Evolutionary conservation across 2,888 invertebrate species (phyloP).

Genomic region (Allygus modestus): DNA sequence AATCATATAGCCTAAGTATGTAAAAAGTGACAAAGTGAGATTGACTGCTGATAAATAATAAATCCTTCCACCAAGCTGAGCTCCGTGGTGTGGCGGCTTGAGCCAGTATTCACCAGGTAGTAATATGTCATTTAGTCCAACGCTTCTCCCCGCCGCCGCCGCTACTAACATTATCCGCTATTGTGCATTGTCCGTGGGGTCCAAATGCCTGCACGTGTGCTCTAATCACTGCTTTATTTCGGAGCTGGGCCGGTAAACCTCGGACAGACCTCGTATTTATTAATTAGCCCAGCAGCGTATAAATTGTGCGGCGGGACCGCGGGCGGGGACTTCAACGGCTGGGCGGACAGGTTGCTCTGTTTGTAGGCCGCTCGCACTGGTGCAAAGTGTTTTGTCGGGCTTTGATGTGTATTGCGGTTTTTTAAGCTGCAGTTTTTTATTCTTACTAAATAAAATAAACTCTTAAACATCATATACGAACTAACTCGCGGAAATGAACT

Average conservation of each 20-base stretch:
- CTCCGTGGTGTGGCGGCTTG: neutral
- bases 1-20: no score
- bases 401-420: no score
- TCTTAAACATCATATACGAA: no score
- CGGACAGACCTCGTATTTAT: constrained; percentile 37
- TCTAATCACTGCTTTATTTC: constrained; percentile 46
- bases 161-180: constrained; percentile 36
- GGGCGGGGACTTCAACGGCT: neutral
- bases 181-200: constrained; percentile 41
- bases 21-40: no score
- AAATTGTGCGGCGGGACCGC: neutral
- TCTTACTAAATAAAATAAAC: no score
- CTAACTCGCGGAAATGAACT: no score
- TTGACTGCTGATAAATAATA: no score
- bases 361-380: neutral
- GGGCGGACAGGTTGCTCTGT: constrained; percentile 13
- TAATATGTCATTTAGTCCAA: constrained; percentile 47
- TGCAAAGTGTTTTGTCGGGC: neutral
- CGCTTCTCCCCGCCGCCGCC: neutral
- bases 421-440: no score
- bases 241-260: constrained; percentile 35
- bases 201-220: constrained; percentile 45
- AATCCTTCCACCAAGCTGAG: no score
- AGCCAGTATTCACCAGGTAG: constrained; percentile 16
- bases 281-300: constrained; percentile 40